Evolutionary conservation across 2,888 invertebrate species (phyloP), one percentile per base, ranked within the genome.

Genomic region (Unio delphinus): DNA sequence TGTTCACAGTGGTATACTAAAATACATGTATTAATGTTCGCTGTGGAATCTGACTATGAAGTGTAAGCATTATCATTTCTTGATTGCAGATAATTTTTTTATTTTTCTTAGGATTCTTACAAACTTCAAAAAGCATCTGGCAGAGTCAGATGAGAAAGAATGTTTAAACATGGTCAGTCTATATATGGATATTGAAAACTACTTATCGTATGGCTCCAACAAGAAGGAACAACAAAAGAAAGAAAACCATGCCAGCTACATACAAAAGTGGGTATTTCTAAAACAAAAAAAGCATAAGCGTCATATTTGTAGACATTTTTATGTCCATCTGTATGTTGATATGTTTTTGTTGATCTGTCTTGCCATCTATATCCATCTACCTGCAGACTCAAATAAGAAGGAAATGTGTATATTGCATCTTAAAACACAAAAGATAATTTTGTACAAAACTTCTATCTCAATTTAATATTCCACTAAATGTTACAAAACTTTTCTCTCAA

Each of bases 121-220:
- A 23, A 82, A 87, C 79, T 89, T 89, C 75, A 87, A 86, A 80
- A 89, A 89, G 79, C 85, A 83, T 74, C 69, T 88, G 34, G 69
- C 76, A 15, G 89, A 88, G 30, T 73, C 79, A 7, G 80, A 86
- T 65, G 82, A 82, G 8, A 84, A 86, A 62, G 89, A 89, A 8
- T 70, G 79, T 45, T 70, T 80, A 45, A 82, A 88, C 73, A 79
- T 81, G 69, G 78, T 87, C 26, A 84, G 81, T 34, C 75, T 89
- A 57, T 88, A 85, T 74, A 73, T 81, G 64, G 89, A 89, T 68
- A 81, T 88, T 7, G 86, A 87, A 58, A 77, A 80, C 20, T 89
- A 87, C 76, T 77, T 84, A 20, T 77, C 73, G 17, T 73, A 80
- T 55, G 83, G 83, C 55, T 82, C 80, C 20, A 79, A 79, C 66